A percentile compares a stretch with the other conserved stretches of the same genome.
These are phyloP conservation scores for Pocillopora grandis DNA, from an alignment of 92 coral and sea anemone species.

Conservation along the genomic window DNA sequence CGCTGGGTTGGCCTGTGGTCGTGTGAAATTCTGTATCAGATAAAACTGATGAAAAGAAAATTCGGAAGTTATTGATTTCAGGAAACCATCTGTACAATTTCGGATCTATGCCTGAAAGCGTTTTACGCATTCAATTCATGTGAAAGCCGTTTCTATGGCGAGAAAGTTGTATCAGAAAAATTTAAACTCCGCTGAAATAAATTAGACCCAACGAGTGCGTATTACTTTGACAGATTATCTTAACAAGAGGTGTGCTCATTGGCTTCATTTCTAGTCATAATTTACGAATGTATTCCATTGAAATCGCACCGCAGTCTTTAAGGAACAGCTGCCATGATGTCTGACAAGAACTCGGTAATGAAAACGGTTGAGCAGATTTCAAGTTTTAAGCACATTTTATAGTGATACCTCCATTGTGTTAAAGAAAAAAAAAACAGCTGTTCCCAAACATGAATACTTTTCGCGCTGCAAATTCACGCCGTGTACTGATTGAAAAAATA, in stretches of 20 bases:
- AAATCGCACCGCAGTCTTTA: not conserved
- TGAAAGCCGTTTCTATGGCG: slow-evolving; percentile 2
- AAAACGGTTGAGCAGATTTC: not conserved
- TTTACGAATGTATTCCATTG: not conserved
- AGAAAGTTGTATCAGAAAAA: not conserved
- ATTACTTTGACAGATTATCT: not conserved
- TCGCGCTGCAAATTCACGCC: not conserved
- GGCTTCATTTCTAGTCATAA: not conserved
- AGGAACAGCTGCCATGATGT: not conserved
- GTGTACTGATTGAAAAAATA: too few species aligned
- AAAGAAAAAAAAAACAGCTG: not conserved
- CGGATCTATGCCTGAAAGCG: not conserved
- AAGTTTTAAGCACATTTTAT: not conserved
- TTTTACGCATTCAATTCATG: not conserved
- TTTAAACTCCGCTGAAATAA: not conserved
- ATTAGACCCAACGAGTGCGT: not conserved
- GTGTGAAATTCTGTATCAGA: too few species aligned
- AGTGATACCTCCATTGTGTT: not conserved
- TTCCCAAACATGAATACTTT: not conserved
- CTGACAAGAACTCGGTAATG: not conserved
- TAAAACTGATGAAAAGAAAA: not conserved
- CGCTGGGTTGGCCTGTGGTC: too few species aligned
- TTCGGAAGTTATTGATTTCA: not conserved
- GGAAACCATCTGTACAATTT: not conserved
- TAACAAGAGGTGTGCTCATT: not conserved